Percentiles rank a stretch among this genome's conserved stretches.
Evolutionary conservation across 2,113 vertebrate species (phyloP).

Genomic region (Damaliscus lunatus): DNA sequence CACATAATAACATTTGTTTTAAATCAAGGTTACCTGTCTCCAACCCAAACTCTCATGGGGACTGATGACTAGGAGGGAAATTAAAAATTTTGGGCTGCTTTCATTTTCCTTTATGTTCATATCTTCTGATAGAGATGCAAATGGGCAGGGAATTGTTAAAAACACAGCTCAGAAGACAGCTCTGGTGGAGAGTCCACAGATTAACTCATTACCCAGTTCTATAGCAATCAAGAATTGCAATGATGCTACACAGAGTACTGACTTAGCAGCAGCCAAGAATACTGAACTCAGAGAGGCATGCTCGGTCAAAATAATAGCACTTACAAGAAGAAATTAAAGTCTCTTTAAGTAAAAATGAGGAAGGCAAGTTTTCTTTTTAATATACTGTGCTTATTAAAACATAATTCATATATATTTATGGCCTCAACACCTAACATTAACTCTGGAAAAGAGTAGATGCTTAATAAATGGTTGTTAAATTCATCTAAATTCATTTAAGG

Average conservation of each 20-base stretch:
- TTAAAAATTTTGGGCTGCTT: neutral
- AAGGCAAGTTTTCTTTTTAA: constrained; percentile 4
- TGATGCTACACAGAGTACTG: neutral
- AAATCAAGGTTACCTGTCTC: neutral
- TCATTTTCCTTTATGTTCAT: neutral
- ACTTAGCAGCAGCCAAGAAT: neutral
- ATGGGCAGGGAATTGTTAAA: neutral
- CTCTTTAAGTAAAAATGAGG: neutral
- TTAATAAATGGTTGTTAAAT: constrained; percentile 27
- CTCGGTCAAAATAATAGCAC: neutral
- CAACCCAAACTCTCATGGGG: neutral
- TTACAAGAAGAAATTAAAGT: neutral
- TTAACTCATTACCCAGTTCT: neutral
- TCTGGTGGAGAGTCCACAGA: neutral
- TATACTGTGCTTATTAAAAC: constrained; percentile 26
- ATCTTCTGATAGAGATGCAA: neutral
- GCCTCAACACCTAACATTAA: neutral
- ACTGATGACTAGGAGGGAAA: neutral
- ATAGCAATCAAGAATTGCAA: neutral
- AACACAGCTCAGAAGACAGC: neutral
- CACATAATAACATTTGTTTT: neutral
- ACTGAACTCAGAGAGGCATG: neutral
- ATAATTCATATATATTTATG: constrained; percentile 1
- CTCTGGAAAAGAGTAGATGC: neutral
- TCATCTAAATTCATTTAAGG: constrained; percentile 2